Base-by-base conservation (phyloP, 1,140 invertebrate species). In the Zaprionus vittiger region DNA sequence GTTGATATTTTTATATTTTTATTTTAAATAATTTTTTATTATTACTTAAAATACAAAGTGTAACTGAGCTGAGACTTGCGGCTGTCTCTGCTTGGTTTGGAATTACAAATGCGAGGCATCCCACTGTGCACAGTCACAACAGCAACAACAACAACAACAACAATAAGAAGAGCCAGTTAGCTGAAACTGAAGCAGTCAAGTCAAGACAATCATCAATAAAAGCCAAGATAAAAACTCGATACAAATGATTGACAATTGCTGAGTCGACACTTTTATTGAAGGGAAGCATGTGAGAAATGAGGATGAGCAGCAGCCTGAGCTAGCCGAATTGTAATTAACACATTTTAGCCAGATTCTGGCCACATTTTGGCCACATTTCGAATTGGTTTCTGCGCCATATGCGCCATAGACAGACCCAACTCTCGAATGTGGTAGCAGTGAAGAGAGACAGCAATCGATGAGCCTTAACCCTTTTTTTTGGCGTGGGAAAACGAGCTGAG, bases 241-340 rank as follows among this genome's bases (percentile, higher is more conserved):
- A 41, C 57, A 74, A 77, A 56, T 73, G 52, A 74, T 78, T 78
- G 69, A 80, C 77, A 73, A 52, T 55, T 1, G 60, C 74, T 73
- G 78, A 73, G 65, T 80, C 38, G 38, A 69, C 74, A 77, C n/a
- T 38, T 62, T 70, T 47, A 6, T 24, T 4, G n/a, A 9, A 34
- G 9, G 2, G 2, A 34, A 34, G 31, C 31, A 34, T 11, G 31
- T 34, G 31, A 34, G 31, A 34, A 34, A 34, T 34, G 31, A 34
- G 3, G 9, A 9, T 34, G 31, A 34, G 31, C 31, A 34, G 9
- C 31, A 34, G 9, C 9, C 31, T 11, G 2, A 11, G 31, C 9
- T 34, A 41, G 20, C 34, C 24, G 11, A 49, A 62, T 73, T 71
- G 74, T 89, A 82, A 89, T 90, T 89, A 89, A 89, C 85, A 89